Conservation (phyloP, 2,113 vertebrate species). For the Erythrocercus mccallii region DNA sequence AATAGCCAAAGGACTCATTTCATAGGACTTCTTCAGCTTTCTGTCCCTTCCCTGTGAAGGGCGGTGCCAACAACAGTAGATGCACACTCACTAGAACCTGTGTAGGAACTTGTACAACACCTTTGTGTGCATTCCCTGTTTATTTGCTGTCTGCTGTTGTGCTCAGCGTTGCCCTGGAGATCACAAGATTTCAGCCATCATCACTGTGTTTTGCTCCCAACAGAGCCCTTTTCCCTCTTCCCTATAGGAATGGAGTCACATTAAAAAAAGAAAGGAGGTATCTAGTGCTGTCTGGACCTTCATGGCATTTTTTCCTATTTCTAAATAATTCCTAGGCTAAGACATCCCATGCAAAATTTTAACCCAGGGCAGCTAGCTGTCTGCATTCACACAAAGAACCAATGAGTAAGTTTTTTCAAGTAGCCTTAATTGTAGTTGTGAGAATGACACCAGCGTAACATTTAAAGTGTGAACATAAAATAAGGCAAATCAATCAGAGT, state of each 20-base stretch:
- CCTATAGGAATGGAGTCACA: background rate
- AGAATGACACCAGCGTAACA: constrained; percentile 11
- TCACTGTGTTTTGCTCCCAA: background rate
- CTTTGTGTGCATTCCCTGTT: background rate
- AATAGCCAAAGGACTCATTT: background rate
- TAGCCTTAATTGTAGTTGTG: constrained; percentile 17
- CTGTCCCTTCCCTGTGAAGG: background rate
- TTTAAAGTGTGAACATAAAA: constrained; percentile 58
- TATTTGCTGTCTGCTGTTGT: background rate
- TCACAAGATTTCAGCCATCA: background rate
- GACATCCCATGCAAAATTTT: background rate
- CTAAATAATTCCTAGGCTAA: background rate
- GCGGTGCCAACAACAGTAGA: background rate
- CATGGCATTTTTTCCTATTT: background rate
- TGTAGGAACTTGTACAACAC: background rate
- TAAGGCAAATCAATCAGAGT: constrained; percentile 49
- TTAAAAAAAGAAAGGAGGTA: background rate
- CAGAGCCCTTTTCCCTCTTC: background rate
- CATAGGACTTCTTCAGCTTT: background rate
- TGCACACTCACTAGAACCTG: background rate
- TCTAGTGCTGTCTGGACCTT: background rate
- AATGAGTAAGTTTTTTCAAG: constrained; percentile 3
- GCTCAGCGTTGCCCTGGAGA: background rate
- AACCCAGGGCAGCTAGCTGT: background rate
- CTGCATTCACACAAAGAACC: background rate